Conservation (phyloP, 2,113 vertebrate genomes). For the Caranx ignobilis region DNA sequence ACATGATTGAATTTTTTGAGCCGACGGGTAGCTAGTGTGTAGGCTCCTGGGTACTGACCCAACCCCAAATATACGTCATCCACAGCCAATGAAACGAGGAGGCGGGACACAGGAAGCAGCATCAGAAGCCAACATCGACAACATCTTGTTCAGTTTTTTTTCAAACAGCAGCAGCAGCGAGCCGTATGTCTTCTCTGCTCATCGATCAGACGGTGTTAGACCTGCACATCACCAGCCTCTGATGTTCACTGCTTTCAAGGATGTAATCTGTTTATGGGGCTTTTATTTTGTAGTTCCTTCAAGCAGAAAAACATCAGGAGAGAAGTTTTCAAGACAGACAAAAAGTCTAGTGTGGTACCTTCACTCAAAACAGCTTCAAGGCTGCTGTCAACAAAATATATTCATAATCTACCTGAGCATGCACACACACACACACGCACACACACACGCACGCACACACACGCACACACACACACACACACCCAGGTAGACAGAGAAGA, state of each 20-base stretch:
- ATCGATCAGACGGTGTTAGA: neutral
- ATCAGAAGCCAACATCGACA: too few species aligned
- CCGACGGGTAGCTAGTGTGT: too few species aligned
- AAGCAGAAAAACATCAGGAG: neutral
- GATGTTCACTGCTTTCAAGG: slow-evolving; percentile 2
- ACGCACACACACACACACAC: slow-evolving; percentile 18
- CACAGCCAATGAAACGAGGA: too few species aligned
- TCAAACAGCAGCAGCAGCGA: too few species aligned
- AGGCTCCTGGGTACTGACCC: too few species aligned
- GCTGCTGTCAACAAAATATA: slow-evolving; percentile 3
- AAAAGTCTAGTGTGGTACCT: neutral
- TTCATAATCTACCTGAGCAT: slow-evolving; percentile 18
- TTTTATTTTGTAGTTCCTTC: slow-evolving; percentile 13
- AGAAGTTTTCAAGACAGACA: neutral
- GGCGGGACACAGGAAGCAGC: too few species aligned
- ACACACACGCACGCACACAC: slow-evolving; percentile 25
- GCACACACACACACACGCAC: neutral
- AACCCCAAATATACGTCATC: too few species aligned
- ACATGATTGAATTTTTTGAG: too few species aligned
- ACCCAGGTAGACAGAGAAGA: slow-evolving; percentile 30
- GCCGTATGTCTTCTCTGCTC: too few species aligned
- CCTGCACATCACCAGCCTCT: neutral
- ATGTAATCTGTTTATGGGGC: neutral
- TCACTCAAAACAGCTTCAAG: slow-evolving; percentile 28
- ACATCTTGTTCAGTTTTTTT: too few species aligned